Evolutionary conservation across 2,113 vertebrate genomes (phyloP), one percentile per base, ranked within the genome.

Genomic region (Oxygymnocypris stewartii): DNA sequence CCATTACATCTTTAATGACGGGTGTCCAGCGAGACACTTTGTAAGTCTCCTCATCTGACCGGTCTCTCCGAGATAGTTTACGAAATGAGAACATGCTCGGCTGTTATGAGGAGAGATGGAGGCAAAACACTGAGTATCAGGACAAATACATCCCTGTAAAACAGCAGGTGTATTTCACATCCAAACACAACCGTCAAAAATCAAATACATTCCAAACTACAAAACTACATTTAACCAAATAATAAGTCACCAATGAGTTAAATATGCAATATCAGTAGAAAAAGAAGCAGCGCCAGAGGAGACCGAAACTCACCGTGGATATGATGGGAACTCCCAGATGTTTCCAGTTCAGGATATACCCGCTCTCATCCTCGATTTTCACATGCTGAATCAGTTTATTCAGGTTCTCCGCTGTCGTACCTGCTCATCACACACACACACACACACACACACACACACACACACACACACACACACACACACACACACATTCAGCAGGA

Each of bases 21-120:
- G 98, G 98, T 0, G 96, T 98, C 97, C 97, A 99, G 75, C 98
- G 95, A 87, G 98, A 99, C n/a, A 99, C 96, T 23, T 96, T 97
- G 90, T 96, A 99, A 5, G 90, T 97, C 92, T 97, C 95, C 84
- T 96, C 96, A 59, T 96, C 91, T 86, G 96, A 96, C 14, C 95
- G 96, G 87, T 99, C 96, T 71, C 95, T 96, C 88, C 98, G 95
- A 14, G 85, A 16, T 0, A 94, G 59, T 93, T 96, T 97, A 63
- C 93, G 90, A 65, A 92, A 92, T 76, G 93, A 91, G 91, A 92
- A 93, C 5, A 92, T 51, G 86, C 89, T 92, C 0, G 88, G 2
- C 94, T 95, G 25, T 28, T 5, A 49, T 57, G 57, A 54, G n/a
- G 23, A 85, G 9, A 57, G 10, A 69, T 14, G 12, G 1, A 44